phyloP scores from a whole-genome alignment of 2,797 vertebrate species.

The Distichodus sexfasciatus region DNA sequence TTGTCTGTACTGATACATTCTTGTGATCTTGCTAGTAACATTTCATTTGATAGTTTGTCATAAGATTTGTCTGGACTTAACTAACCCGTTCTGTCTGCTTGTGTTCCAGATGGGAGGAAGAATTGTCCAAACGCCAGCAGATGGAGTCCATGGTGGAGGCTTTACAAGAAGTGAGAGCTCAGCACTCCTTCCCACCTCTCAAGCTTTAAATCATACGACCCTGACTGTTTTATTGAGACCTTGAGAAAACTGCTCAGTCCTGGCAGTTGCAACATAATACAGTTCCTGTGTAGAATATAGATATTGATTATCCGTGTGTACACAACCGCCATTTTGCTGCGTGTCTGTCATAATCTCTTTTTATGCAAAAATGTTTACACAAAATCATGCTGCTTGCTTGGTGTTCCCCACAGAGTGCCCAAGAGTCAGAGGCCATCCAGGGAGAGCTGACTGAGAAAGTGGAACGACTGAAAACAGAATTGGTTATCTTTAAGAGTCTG shows the following conservation, averaged over 20 bases:
- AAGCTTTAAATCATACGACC: background rate
- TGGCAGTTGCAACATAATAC: no score
- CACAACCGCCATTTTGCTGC: no score
- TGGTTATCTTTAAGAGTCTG: conserved; percentile 97
- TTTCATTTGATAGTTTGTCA: background rate
- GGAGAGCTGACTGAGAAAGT: conserved; percentile 91
- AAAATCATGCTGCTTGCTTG: background rate
- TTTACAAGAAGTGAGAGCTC: conserved; percentile 75
- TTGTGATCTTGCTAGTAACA: background rate
- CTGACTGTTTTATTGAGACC: background rate
- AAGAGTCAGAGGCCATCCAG: conserved; percentile 85
- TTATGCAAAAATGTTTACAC: background rate
- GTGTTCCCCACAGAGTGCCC: conserved; percentile 73
- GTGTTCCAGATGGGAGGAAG: conserved; percentile 85
- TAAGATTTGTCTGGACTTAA: background rate
- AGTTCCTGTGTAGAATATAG: background rate
- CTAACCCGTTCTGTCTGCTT: conserved; percentile 33
- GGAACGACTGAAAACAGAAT: conserved; percentile 89
- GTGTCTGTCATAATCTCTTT: background rate
- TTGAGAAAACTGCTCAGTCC: no score
- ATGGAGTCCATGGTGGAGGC: conserved; percentile 82
- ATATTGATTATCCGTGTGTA: no score
- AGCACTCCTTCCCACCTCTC: background rate
- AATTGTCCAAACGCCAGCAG: conserved; percentile 76
- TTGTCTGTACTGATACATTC: background rate